Percentiles rank a stretch among this genome's conserved stretches.
These are phyloP conservation scores for Pangasius mekongensis DNA, from an alignment of 2,797 vertebrate genomes.

Conservation along the genomic window DNA sequence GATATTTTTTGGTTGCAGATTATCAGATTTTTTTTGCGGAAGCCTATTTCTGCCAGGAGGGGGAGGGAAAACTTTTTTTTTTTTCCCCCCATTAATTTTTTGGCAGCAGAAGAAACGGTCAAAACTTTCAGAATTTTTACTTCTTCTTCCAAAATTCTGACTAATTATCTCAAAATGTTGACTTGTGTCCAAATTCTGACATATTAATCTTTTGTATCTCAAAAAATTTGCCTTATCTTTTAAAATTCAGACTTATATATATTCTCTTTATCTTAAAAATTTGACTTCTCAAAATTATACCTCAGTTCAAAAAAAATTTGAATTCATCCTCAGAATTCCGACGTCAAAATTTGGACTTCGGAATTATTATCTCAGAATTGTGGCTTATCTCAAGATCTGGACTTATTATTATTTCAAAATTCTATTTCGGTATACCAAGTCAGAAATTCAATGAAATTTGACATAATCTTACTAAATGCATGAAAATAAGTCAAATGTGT, in stretches of 20 bases:
- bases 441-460: not conserved
- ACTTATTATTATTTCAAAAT: not conserved
- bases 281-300: not conserved
- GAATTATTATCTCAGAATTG: not conserved
- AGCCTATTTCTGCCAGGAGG: not conserved
- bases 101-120: not conserved
- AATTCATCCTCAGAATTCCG: not conserved
- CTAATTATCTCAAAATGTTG: not conserved
- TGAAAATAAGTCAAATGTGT: not conserved
- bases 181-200: not conserved
- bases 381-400: too few species aligned
- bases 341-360: too few species aligned
- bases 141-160: not conserved
- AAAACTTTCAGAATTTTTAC: not conserved
- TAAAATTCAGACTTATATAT: not conserved
- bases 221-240: not conserved
- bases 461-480: not conserved
- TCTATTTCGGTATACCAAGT: not conserved
- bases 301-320: not conserved
- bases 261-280: not conserved
- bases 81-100: not conserved
- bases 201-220: not conserved
- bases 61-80: not conserved
- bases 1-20: not conserved
- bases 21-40: not conserved